phyloP scores from a whole-genome alignment of 1,140 invertebrate species.

The Sycophaga agraensis region DNA sequence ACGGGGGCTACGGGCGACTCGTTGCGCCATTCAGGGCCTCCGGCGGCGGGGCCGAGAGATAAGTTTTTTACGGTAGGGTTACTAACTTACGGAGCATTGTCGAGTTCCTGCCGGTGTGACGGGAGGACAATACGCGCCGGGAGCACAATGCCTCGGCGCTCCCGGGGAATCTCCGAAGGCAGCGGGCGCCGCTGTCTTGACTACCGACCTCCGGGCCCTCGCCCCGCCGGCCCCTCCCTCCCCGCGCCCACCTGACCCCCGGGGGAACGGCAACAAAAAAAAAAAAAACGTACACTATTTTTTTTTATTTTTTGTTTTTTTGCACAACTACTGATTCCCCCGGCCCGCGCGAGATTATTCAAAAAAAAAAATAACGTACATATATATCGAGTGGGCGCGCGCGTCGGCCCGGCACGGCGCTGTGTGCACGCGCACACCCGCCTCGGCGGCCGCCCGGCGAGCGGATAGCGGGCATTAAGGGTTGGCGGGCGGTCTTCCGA shows the following conservation, averaged over 20 bases:
- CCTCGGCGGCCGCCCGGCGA: too few relatives aligned
- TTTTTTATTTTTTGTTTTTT: too few relatives aligned
- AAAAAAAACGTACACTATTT: too few relatives aligned
- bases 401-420: too few relatives aligned
- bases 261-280: too few relatives aligned
- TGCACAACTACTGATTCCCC: too few relatives aligned
- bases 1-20: background rate
- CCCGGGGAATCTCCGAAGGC: background rate
- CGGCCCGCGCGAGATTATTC: too few relatives aligned
- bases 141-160: background rate
- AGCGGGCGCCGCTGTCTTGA: background rate
- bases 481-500: conserved; percentile 46
- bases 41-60: background rate
- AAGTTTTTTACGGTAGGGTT: background rate
- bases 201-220: background rate
- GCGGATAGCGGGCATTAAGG: conserved; percentile 49
- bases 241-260: too few relatives aligned
- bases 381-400: too few relatives aligned
- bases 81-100: conserved; percentile 1
- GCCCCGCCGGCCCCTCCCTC: background rate
- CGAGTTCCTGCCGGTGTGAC: background rate
- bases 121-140: conserved; percentile 2
- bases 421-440: too few relatives aligned
- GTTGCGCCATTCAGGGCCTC: background rate
- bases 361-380: too few relatives aligned